Conservation (phyloP, 2,797 vertebrate genomes). For the Coreius guichenoti region DNA sequence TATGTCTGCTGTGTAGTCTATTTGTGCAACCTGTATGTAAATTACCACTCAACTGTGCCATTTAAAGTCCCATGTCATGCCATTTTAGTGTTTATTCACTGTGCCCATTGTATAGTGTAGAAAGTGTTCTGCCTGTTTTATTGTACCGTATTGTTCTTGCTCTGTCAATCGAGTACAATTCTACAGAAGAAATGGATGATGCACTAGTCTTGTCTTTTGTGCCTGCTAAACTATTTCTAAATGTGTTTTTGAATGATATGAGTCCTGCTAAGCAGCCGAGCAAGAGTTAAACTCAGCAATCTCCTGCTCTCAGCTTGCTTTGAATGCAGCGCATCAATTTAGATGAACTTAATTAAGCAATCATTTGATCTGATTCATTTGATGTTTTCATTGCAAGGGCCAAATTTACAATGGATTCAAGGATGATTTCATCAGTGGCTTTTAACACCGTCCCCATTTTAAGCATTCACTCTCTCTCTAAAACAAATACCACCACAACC, state of each 20-base stretch:
- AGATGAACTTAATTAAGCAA: conserved; percentile 34
- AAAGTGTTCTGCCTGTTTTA: conserved; percentile 1
- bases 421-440: conserved; percentile 34
- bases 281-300: conserved; percentile 3
- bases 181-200: neutral
- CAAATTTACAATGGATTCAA: conserved; percentile 33
- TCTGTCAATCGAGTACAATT: conserved; percentile 1
- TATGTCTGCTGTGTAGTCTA: neutral
- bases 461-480: conserved; percentile 67
- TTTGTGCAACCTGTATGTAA: neutral
- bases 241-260: conserved; percentile 17
- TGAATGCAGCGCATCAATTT: conserved; percentile 5
- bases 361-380: conserved; percentile 33
- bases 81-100: conserved; percentile 2
- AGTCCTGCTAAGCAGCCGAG: neutral
- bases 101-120: neutral
- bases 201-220: conserved; percentile 20
- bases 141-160: conserved; percentile 10
- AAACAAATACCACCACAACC: conserved; percentile 22
- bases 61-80: neutral
- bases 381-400: conserved; percentile 30
- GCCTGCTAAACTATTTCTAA: neutral
- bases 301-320: conserved; percentile 15
- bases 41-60: neutral
- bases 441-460: conserved; percentile 35